Evolutionary conservation across 2,888 invertebrate species (phyloP).

Genomic region (Meiosimyza platycephala): DNA sequence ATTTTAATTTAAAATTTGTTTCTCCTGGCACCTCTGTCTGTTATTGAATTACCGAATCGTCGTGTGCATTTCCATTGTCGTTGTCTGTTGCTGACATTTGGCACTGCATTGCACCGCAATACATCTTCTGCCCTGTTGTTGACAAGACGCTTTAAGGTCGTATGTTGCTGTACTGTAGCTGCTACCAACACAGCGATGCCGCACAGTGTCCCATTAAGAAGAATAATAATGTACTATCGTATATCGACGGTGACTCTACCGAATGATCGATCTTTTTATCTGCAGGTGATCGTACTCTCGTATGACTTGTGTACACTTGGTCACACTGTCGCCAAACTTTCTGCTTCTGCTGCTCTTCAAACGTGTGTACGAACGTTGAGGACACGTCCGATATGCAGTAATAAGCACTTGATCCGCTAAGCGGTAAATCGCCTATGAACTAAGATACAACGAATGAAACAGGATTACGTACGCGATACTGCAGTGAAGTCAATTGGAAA

Average conservation of each 20-base stretch:
- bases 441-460: slow-evolving; percentile 27
- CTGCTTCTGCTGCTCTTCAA: slow-evolving; percentile 14
- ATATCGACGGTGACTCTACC: neutral
- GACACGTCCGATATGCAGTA: neutral
- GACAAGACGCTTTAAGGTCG: slow-evolving; percentile 35
- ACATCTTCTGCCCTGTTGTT: slow-evolving; percentile 22
- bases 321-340: slow-evolving; percentile 24
- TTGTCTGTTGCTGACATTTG: slow-evolving; percentile 27
- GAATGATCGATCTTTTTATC: slow-evolving; percentile 12
- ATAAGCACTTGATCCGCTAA: slow-evolving; percentile 24
- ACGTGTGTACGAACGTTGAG: neutral
- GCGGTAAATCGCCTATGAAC: slow-evolving; percentile 16
- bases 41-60: too few relatives aligned
- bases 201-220: neutral
- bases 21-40: too few relatives aligned
- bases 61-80: slow-evolving; percentile 4
- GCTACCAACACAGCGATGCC: slow-evolving; percentile 15
- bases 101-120: slow-evolving; percentile 1
- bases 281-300: slow-evolving; percentile 27
- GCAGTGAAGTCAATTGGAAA: slow-evolving; percentile 53
- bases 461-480: slow-evolving; percentile 31
- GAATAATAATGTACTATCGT: neutral
- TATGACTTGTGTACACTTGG: neutral
- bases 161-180: slow-evolving; percentile 4
- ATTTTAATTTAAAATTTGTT: too few relatives aligned